Base-by-base conservation (phyloP, 1,140 invertebrate species). In the Uloborus diversus region DNA sequence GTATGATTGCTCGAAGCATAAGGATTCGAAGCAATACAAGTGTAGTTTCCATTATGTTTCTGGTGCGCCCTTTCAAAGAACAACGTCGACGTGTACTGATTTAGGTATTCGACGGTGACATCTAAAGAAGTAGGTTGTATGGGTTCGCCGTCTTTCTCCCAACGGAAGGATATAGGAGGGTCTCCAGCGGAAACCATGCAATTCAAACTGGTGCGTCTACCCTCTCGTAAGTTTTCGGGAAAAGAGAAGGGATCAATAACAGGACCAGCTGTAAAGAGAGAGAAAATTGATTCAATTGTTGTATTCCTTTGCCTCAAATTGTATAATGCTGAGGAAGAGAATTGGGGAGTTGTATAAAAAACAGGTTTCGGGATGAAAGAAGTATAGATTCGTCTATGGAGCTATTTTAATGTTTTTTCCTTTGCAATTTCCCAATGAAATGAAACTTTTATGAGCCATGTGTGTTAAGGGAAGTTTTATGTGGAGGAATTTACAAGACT, bases 161-260 rank as follows among this genome's bases (percentile, higher is more conserved):
- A 88, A 9, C 81, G 57, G 17, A 88, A 85, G 28, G 82, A 83
- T 17, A 88, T 85, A 20, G 87, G 87, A 37, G 85, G 82, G 81
- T 88, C 87, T 4, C 87, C 87, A 53, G 85, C 86, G 62, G 85
- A 87, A 28, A 88, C 86, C 5, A 85, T 84, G 81, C 87, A 88
- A 25, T 88, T 88, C 57, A 97, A 89, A 33, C 89, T 87, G 3
- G 92, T 91, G 57, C 90, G 87, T 37, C 90, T 89, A 4, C 94
- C 95, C 76, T 90, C 85, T 79, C 88, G 88, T 20, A 92, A 89
- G 73, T 88, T 90, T 83, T 90, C 83, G 81, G 91, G 91, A 84
- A 92, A 90, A 35, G 91, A 91, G 57, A 91, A 90, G 32, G 89
- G 86, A 32, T 91, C 89, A 84, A 94, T 91, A n/a, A 89, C 88